Percentiles rank a stretch among this genome's conserved stretches.
Conservation (phyloP, 2,888 invertebrate genomes). For the Heliconius charithonia region DNA sequence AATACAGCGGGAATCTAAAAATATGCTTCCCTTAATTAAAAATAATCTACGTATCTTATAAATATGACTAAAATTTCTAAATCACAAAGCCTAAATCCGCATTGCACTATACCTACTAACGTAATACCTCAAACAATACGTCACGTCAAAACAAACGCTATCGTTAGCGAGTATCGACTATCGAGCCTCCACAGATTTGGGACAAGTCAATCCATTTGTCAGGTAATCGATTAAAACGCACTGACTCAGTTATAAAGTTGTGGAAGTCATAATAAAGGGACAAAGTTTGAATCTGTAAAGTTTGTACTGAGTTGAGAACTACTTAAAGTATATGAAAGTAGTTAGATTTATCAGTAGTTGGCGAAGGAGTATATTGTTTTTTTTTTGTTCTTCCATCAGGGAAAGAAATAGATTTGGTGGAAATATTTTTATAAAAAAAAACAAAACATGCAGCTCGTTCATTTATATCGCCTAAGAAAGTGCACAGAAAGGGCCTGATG, state of each 20-base stretch:
- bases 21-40: too few relatives aligned
- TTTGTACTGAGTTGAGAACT: constrained; percentile 11
- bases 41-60: neutral
- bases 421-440: too few relatives aligned
- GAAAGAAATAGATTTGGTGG: neutral
- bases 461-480: too few relatives aligned
- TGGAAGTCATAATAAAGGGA: neutral
- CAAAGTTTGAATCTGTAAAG: constrained; percentile 15
- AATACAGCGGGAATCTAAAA: neutral
- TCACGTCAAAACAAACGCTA: constrained; percentile 21
- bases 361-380: neutral
- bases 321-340: constrained; percentile 2
- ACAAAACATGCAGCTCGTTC: too few relatives aligned
- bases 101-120: constrained; percentile 8
- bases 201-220: constrained; percentile 29
- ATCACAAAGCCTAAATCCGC: neutral
- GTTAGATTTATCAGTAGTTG: neutral
- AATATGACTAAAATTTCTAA: neutral
- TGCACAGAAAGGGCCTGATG: too few relatives aligned
- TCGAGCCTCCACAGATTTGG: constrained; percentile 16
- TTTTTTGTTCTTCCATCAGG: neutral
- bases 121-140: constrained; percentile 7
- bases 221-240: constrained; percentile 27
- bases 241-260: constrained; percentile 19
- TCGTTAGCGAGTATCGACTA: constrained; percentile 27